Base-by-base conservation (phyloP, 1,140 invertebrate genomes). In the Drosophila nikananu region DNA sequence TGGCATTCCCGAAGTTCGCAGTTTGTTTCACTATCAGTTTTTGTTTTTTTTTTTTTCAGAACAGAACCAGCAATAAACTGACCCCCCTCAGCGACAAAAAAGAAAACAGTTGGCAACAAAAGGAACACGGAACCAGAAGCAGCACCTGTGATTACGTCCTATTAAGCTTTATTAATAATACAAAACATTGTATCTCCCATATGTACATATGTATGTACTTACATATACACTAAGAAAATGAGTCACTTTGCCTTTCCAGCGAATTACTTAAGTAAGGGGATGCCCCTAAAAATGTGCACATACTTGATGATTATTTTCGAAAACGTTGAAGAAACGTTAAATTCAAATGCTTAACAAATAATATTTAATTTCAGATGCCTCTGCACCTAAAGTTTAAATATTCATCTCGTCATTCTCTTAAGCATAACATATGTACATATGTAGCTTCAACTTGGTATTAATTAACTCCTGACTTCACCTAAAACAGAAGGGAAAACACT, bases 71-170 rank as follows among this genome's bases (percentile, higher is more conserved):
- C 30, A 25, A 48, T 32, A 37, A n/a, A 35, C 37, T 49, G 23
- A 21, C 23, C 30, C 49, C n/a, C 58, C 17, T 46, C 17, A 15
- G 21, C 13, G n/a, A 21, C 30, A 23, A 49, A 37, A 32, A 7
- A 19, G n/a, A 52, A 66, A 51, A 32, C 54, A 67, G 74, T 42
- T 74, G 52, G 48, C 71, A 75, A 76, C 61, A 65, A 74, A 27
- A 41, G 54, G 25, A 5, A 42, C 21, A 27, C n/a, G 8, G n/a
- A 71, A 70, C 1, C 19, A 23, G 32, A 6, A 52, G 51, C 13
- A 37, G 19, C 32, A 63, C 39, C 48, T 73, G 21, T 41, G 44
- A 52, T 59, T 65, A 65, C n/a, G 21, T 51, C 59, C 37, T 21
- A 7, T 25, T 25, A 25, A 21, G 48, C 30, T 17, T 13, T 12